Evolutionary conservation across 2,113 vertebrate genomes (phyloP).

Genomic region (Hucho hucho): DNA sequence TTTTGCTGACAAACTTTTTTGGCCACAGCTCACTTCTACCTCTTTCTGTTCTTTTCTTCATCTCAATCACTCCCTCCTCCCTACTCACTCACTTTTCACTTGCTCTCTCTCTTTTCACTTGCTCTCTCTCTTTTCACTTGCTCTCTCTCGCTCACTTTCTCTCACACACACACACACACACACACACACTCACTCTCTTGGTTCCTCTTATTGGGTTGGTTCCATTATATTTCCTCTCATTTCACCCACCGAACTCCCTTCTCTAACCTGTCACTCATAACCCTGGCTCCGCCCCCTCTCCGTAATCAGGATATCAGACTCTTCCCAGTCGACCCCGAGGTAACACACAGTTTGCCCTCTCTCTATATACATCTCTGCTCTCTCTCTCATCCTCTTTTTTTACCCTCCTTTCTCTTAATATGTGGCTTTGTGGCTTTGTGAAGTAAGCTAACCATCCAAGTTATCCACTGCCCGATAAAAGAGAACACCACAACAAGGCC

Average conservation of each 20-base stretch:
- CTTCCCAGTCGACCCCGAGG: slow-evolving; percentile 50
- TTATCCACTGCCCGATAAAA: not conserved
- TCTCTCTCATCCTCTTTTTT: too few species aligned
- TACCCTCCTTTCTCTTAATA: too few species aligned
- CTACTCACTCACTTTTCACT: slow-evolving; percentile 7
- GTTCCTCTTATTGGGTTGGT: slow-evolving; percentile 17
- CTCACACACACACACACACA: not conserved
- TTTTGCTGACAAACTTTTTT: slow-evolving; percentile 14
- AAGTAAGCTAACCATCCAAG: not conserved
- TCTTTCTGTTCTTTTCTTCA: slow-evolving; percentile 10
- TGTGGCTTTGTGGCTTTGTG: slow-evolving; percentile 6
- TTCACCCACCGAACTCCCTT: slow-evolving; percentile 16
- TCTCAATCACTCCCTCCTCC: slow-evolving; percentile 15
- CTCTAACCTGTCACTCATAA: slow-evolving; percentile 14
- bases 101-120: too few species aligned
- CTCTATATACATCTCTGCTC: not conserved
- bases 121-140: slow-evolving; percentile 7
- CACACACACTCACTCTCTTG: too few species aligned
- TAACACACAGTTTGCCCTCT: slow-evolving; percentile 26
- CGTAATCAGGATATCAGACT: slow-evolving; percentile 57
- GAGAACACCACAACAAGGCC: not conserved
- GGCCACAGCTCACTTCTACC: slow-evolving; percentile 20
- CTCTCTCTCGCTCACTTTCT: not conserved
- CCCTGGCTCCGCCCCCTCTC: slow-evolving; percentile 23
- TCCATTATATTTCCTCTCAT: not conserved